Evolutionary conservation across 2,113 vertebrate species (phyloP), one percentile per base, ranked within the genome.

Genomic region (Mustela lutreola): DNA sequence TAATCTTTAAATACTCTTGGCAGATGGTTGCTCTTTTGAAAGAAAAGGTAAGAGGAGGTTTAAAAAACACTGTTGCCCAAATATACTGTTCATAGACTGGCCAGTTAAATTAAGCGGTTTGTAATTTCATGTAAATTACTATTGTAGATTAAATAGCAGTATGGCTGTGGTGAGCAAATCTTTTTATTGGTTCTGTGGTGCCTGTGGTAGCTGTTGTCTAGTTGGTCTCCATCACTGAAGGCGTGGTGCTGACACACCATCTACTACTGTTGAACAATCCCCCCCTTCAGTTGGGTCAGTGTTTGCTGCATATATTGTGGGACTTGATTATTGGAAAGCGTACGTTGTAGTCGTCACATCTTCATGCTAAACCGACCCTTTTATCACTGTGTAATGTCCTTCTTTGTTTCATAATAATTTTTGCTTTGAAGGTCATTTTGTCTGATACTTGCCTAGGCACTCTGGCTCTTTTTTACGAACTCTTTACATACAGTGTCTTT

Each of bases 11-110:
- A 80, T 88, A 24, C 22, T 97, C 28, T 87, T 71, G 45, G 56
- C 7, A n/a, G 14, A 60, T 21, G 90, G n/a, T 81, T 67, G 9
- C 26, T 79, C 42, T 95, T 96, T 95, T 75, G 65, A 76, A 95
- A 86, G 36, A 85, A 86, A 79, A 96, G 70, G 91, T 48, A 87
- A 63, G 75, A 89, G 89, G 53, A 39, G 70, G 76, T 78, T 97
- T 95, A 60, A 83, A 94, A 95, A 24, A 21, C 22, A 36, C 10
- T 48, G 8, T 95, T 48, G 10, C 18, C 62, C 56, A 88, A 88
- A 84, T 73, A 95, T 91, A 88, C 21, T 2, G 80, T 94, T 93
- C 48, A 79, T 48, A 76, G 71, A 4, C 73, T 90, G 10, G 75
- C 33, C 87, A 87, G 18, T 91, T 92, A 39, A 36, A 67, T 84